Evolutionary conservation across 2,113 vertebrate species (phyloP), one percentile per base, ranked within the genome.

Genomic region (Hyla sarda): DNA sequence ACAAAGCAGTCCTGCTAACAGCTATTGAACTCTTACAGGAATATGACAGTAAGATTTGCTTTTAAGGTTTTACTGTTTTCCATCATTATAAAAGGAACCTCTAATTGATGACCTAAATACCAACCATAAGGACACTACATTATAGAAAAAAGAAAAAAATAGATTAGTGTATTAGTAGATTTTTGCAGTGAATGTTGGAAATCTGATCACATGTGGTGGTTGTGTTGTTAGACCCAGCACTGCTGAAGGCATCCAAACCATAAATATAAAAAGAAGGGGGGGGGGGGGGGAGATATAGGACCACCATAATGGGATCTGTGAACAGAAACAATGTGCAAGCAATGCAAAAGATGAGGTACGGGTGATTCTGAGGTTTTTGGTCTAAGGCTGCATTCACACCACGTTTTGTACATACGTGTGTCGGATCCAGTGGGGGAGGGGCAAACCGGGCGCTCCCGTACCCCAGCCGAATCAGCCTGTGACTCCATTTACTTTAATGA

Each of bases 1-100:
- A 99, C 90, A 94, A 97, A 91, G 97, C 98, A 0, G 95, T 98
- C 37, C 95, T 99, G 71, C 92, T 99, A 91, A 99, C 97, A 0
- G 98, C 98, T 0, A 97, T 99, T 54, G 98, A 99, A 88, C 93
- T 99, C 76, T 93, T 99, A 13, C 98, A 99, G 90, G 98, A 99
- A 82, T 98, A 97, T 25, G 98, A 99, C 89, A 99, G 98, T 99
- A 93, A 88, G 98, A 56, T 30, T 75, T 41, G n/a, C 25, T 56
- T 23, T 56, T 19, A 14, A 65, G 28, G 11, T 14, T 65, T 65
- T 12, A 65, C 1, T 30, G 0, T 60, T 60, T 62, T 25, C 23
- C 13, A 65, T 13, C 1, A 25, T 60, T 25, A 60, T 60, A 60
- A 60, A 25, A 60, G n/a, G n/a, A 2, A 25, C 58, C 1, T 9